Evolutionary conservation across 2,888 invertebrate species (phyloP), one percentile per base, ranked within the genome.

Genomic region (Macrosiphum euphorbiae): DNA sequence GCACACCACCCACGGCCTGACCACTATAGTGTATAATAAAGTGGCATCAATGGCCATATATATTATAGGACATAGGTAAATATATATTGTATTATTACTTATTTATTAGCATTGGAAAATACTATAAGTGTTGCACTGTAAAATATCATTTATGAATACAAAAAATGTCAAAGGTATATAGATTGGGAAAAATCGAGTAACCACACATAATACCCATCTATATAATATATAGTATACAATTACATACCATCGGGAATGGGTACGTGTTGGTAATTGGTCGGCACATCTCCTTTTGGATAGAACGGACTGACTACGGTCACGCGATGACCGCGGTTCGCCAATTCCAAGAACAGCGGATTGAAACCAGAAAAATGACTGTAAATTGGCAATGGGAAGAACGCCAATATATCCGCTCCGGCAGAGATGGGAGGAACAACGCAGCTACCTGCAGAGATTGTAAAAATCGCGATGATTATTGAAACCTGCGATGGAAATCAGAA

Each of bases 281-380:
- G 89, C 58, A 58, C 55, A 16, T n/a, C 20, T 1, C 26, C 44
- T 10, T 89, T 93, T 24, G 93, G 89, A 4, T 28, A 5, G 26
- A 85, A 93, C 24, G 93, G 85, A 16, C 84, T 93, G 44, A 89
- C 89, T 2, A 93, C 93, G 16, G 93, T 93, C 1, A 93, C 89
- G 26, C 4, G 67, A 89, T 93, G 89, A 16, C 89, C 89, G 0
- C 93, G 88, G 1, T 58, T 55, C 1, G 93, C 93, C 58, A 93
- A 35, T 16, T 93, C 93, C 44, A 88, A 3, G 1, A 93, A 93
- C 26, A 93, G 26, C 0, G 55, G 55, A 26, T 93, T 44, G 88
- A 93, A 93, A 5, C 93, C 93, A 26, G 93, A 41, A 35, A 89
- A 89, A 47, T 93, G 93, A 26, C 93, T 93, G 47, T 85, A 93